Conservation (phyloP, 2,888 invertebrate species). For the Andrena haemorrhoa region DNA sequence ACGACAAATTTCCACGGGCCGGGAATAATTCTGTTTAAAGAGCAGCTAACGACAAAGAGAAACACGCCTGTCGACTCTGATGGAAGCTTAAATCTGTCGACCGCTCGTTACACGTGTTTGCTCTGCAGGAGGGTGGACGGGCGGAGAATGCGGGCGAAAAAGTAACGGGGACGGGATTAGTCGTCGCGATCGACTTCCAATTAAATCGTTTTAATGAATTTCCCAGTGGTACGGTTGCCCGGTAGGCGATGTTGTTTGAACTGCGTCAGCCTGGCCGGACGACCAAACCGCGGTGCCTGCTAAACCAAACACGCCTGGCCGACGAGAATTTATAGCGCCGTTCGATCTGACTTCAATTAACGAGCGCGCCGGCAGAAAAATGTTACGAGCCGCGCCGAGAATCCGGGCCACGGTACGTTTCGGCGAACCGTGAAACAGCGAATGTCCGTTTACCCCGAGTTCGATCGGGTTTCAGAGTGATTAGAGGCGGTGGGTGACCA, state of each 20-base stretch:
- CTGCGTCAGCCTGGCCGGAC: not conserved
- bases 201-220: conserved; percentile 64
- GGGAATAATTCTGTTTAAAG: conserved; percentile 35
- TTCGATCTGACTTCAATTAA: conserved; percentile 46
- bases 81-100: conserved; percentile 33
- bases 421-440: not conserved
- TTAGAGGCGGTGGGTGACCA: not conserved
- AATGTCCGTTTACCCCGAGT: not conserved
- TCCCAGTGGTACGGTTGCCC: conserved; percentile 13
- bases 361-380: conserved; percentile 14
- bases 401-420: not conserved
- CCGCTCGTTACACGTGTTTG: conserved; percentile 49
- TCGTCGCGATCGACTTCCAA: conserved; percentile 54
- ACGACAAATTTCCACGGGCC: not conserved
- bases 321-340: conserved; percentile 17
- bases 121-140: not conserved
- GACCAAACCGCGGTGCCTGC: conserved; percentile 10
- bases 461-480: conserved; percentile 9
- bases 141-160: conserved; percentile 14
- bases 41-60: conserved; percentile 29
- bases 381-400: not conserved
- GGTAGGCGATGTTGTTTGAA: conserved; percentile 1
- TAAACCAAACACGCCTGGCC: conserved; percentile 34
- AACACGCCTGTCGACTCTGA: conserved; percentile 8
- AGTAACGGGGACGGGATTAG: conserved; percentile 40